These are phyloP conservation scores for Epinephelus awoara DNA, from an alignment of 2,797 vertebrate species.

Conservation along the genomic window DNA sequence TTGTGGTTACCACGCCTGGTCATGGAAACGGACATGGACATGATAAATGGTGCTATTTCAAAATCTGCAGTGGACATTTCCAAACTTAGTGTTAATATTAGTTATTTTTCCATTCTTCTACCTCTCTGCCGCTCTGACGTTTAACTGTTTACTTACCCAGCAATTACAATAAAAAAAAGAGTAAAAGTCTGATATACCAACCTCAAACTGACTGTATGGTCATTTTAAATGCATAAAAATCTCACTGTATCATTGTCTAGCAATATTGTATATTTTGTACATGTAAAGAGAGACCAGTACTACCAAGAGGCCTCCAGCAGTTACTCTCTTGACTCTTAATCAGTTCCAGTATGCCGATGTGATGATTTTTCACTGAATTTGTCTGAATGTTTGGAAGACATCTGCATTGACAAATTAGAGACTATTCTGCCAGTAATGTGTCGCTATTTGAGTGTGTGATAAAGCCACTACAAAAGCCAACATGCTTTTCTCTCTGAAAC, in stretches of 20 bases:
- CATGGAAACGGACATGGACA: slow-evolving; percentile 6
- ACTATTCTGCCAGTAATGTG: background rate
- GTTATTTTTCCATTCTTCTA: slow-evolving; percentile 13
- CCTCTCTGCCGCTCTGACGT: background rate
- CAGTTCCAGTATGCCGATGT: background rate
- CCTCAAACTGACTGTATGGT: background rate
- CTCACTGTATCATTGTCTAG: background rate
- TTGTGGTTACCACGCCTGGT: slow-evolving; percentile 1
- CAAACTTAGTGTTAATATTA: slow-evolving; percentile 1
- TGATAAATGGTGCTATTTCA: slow-evolving; percentile 34
- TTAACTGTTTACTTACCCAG: background rate
- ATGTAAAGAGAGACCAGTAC: background rate
- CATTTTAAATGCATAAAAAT: background rate
- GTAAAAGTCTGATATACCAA: background rate
- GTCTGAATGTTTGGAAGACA: background rate
- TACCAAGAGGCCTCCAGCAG: too few relatives aligned
- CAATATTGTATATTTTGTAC: background rate
- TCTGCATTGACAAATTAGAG: too few relatives aligned
- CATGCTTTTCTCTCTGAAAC: too few relatives aligned
- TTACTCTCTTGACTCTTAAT: background rate
- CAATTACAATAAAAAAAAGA: background rate
- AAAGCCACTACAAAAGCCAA: background rate
- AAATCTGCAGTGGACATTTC: slow-evolving; percentile 12
- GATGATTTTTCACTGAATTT: background rate
- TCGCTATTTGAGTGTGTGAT: background rate